Evolutionary conservation across 2,797 vertebrate species (phyloP).

Genomic region (Falco concolor): DNA sequence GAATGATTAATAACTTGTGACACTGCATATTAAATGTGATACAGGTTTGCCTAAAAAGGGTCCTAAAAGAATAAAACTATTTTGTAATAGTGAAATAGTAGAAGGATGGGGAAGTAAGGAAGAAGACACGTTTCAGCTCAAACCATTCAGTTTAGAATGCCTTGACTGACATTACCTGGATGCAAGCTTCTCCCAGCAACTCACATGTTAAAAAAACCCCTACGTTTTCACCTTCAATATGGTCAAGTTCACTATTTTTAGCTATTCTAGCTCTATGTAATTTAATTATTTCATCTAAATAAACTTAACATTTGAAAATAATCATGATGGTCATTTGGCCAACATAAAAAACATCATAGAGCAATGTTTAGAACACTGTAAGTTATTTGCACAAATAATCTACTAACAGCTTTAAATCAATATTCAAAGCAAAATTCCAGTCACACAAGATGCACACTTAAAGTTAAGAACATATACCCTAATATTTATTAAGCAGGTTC

Average conservation of each 20-base stretch:
- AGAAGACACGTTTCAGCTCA: neutral
- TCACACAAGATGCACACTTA: neutral
- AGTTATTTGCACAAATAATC: neutral
- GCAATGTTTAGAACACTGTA: neutral
- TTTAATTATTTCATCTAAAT: neutral
- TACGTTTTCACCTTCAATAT: neutral
- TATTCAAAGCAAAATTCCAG: neutral
- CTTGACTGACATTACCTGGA: neutral
- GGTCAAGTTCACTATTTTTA: neutral
- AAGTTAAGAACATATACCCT: neutral
- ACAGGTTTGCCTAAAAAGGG: neutral
- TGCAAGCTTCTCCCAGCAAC: neutral
- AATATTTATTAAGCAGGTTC: neutral
- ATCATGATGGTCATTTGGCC: neutral
- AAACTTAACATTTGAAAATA: neutral
- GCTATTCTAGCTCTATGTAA: neutral
- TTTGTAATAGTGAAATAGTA: neutral
- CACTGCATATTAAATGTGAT: neutral
- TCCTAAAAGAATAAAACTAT: neutral
- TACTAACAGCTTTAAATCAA: neutral
- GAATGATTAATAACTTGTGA: neutral
- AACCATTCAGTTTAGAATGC: neutral
- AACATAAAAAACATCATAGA: neutral
- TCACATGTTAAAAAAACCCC: neutral
- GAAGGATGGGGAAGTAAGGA: neutral